These are phyloP conservation scores for Branchellion lobata DNA, from an alignment of 2,888 invertebrate species.

Conservation along the genomic window DNA sequence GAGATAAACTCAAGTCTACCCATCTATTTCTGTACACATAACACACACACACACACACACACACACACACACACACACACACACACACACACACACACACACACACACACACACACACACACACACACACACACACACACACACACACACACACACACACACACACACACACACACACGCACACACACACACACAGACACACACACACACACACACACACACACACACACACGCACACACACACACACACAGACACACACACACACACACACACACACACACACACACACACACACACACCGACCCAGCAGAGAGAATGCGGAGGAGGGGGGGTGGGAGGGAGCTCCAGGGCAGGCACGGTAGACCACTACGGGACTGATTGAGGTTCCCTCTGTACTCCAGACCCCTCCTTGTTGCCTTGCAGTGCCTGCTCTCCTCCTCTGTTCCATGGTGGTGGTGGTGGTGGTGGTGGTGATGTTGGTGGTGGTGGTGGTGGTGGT, in stretches of 20 bases:
- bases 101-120: constrained; percentile 24
- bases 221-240: constrained; percentile 36
- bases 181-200: constrained; percentile 38
- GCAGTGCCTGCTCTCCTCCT: too few relatives aligned
- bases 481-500: too few relatives aligned
- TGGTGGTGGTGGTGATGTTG: too few relatives aligned
- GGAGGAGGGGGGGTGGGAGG: too few relatives aligned
- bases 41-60: constrained; percentile 23
- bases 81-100: constrained; percentile 23
- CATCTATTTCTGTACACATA: too few relatives aligned
- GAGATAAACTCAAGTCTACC: too few relatives aligned
- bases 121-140: constrained; percentile 36
- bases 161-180: constrained; percentile 34
- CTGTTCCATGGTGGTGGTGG: too few relatives aligned
- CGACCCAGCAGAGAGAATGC: neutral
- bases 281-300: constrained; percentile 37
- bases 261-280: constrained; percentile 37
- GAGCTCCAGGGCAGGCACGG: too few relatives aligned
- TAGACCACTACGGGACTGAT: too few relatives aligned
- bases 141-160: constrained; percentile 32
- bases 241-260: constrained; percentile 37
- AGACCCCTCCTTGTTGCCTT: too few relatives aligned
- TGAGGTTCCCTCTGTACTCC: too few relatives aligned
- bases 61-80: constrained; percentile 23
- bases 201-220: constrained; percentile 32